Evolutionary conservation across 2,888 invertebrate genomes (phyloP).

Genomic region (Horisme vitalbata): DNA sequence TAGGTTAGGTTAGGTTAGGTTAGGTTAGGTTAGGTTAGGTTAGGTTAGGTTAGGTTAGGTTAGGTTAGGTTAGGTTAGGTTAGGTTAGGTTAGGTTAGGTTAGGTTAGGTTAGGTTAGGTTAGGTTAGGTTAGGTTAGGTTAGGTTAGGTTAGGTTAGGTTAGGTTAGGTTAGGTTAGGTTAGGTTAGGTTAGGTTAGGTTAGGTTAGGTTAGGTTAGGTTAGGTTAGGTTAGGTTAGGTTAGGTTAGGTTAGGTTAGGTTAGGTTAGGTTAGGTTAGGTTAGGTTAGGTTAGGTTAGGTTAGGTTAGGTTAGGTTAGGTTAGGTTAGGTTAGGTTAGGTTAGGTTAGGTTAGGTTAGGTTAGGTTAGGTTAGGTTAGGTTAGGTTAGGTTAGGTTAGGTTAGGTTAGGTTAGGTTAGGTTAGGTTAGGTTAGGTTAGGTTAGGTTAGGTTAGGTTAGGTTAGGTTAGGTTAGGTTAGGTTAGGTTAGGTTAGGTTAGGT

Average conservation of each 20-base stretch:
- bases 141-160: slow-evolving; percentile 33
- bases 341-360: slow-evolving; percentile 24
- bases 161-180: slow-evolving; percentile 31
- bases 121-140: slow-evolving; percentile 30
- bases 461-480: slow-evolving; percentile 24
- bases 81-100: slow-evolving; percentile 32
- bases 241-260: slow-evolving; percentile 24
- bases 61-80: slow-evolving; percentile 33
- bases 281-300: slow-evolving; percentile 24
- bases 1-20: slow-evolving; percentile 30
- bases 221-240: slow-evolving; percentile 25
- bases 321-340: slow-evolving; percentile 24
- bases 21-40: slow-evolving; percentile 34
- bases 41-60: slow-evolving; percentile 30
- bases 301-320: slow-evolving; percentile 24
- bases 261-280: slow-evolving; percentile 24
- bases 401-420: slow-evolving; percentile 23
- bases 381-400: slow-evolving; percentile 24
- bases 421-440: slow-evolving; percentile 23
- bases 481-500: slow-evolving; percentile 20
- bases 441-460: slow-evolving; percentile 21
- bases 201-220: slow-evolving; percentile 31
- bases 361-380: slow-evolving; percentile 24
- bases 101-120: slow-evolving; percentile 33
- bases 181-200: slow-evolving; percentile 33